Evolutionary conservation across 2,797 vertebrate species (phyloP).

Genomic region (Neosalanx taihuensis): DNA sequence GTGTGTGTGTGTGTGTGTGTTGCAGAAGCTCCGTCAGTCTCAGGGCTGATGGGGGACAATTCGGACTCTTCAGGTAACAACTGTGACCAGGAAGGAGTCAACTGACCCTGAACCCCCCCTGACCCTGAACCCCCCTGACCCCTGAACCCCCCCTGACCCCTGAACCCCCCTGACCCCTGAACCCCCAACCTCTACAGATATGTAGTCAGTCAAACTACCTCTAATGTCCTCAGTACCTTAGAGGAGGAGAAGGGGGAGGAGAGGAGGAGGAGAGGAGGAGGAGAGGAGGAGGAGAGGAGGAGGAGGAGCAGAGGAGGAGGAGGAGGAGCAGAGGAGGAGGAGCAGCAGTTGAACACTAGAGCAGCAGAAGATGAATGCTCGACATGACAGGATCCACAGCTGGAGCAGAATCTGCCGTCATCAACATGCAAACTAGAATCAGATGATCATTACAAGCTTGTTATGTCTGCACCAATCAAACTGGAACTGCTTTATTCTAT

Average conservation of each 20-base stretch:
- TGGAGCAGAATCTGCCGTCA: neutral
- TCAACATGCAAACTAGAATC: neutral
- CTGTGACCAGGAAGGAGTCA: slow-evolving; percentile 11
- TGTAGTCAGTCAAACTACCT: neutral
- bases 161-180: neutral
- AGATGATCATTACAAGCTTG: too few species aligned
- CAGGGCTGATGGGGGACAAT: slow-evolving; percentile 33
- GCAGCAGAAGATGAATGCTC: neutral
- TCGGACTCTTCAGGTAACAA: slow-evolving; percentile 24
- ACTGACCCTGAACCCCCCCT: slow-evolving; percentile 20
- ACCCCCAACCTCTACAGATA: neutral
- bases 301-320: neutral
- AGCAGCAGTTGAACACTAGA: too few species aligned
- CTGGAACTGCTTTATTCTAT: neutral
- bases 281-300: neutral
- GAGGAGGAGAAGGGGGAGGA: too few species aligned
- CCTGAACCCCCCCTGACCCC: neutral
- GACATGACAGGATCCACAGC: neutral
- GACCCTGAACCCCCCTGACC: neutral
- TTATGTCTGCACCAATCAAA: too few species aligned
- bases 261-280: neutral
- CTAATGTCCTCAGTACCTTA: neutral
- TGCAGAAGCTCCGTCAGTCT: neutral
- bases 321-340: neutral
- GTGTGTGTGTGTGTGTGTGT: neutral